Evolutionary conservation across 1,140 invertebrate genomes (phyloP), one percentile per base, ranked within the genome.

Genomic region (Meteorus sp.): DNA sequence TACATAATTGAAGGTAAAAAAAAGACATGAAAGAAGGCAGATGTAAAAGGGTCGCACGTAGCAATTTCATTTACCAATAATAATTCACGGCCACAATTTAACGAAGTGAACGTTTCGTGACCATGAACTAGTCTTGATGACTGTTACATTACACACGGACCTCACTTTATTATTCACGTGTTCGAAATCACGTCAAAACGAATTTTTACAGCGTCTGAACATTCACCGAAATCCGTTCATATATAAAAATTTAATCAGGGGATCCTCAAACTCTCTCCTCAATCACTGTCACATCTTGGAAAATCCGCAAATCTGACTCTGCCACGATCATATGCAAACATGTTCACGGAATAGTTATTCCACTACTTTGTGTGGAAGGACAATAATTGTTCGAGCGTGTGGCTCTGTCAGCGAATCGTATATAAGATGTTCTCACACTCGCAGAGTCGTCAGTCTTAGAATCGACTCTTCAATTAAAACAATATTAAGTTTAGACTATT

Each of bases 391-490:
- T 44, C 60, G 48, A 44, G 59, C 59, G 51, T 57, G 61, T 47
- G 54, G 44, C 61, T 50, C 39, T 35, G 27, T 44, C 61, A n/a
- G 53, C 35, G 37, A 59, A 52, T 60, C 56, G 62, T 72, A 72
- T 72, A 72, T 70, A 72, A 71, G 70, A 69, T 71, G 67, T 70
- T 70, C 64, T 66, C 58, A 54, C 59, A 51, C 61, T 45, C 48
- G 47, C 61, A 67, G 62, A 19, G 6, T 43, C 62, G 45, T 66
- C 69, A 71, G 69, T 72, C 66, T 67, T 50, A 63, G n/a, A 23
- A 61, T 69, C 63, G 61, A 62, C 62, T 68, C 66, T 65, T 54
- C 60, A 23, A 50, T 20, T 54, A 19, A 27, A 53, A 9, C 2
- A 15, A 27, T 9, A 27, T 39, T 43, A 25, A 22, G 22, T 37